phyloP scores from a whole-genome alignment of 2,797 vertebrate species.

The Loriculus beryllinus region DNA sequence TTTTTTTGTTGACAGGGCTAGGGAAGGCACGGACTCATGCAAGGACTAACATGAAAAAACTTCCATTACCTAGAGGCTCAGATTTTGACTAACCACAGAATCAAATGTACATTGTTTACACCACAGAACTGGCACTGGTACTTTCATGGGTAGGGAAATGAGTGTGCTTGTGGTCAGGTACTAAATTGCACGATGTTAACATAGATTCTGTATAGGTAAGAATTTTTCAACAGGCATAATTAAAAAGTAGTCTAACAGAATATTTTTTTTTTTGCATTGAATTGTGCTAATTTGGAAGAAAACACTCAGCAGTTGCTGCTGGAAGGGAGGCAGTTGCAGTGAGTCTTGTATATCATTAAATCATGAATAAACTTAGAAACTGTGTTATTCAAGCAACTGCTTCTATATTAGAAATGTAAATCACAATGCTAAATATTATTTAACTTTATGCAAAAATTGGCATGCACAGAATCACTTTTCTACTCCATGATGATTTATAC shows the following conservation, averaged over 20 bases:
- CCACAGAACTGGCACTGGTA: not conserved
- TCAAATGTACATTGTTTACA: not conserved
- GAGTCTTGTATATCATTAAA: not conserved
- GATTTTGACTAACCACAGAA: not conserved
- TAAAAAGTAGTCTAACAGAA: not conserved
- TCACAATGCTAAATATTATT: not conserved
- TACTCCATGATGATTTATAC: not conserved
- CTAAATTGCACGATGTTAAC: not conserved
- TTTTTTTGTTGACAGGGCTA: not conserved
- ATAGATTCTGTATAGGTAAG: not conserved
- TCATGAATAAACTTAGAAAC: not conserved
- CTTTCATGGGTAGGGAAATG: not conserved
- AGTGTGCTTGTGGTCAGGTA: not conserved
- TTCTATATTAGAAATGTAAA: not conserved
- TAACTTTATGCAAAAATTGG: not conserved
- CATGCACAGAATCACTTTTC: not conserved
- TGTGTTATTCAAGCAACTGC: not conserved
- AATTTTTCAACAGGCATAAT: not conserved
- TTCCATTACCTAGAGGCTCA: not conserved
- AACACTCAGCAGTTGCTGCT: not conserved
- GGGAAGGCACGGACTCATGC: fast-evolving
- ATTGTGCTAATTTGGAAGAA: not conserved
- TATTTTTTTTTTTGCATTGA: not conserved
- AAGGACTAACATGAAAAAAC: not conserved
- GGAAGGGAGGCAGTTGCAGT: not conserved